Percentiles rank a stretch among this genome's conserved stretches.
Evolutionary conservation across 2,113 vertebrate genomes (phyloP).

Genomic region (Albula goreensis): DNA sequence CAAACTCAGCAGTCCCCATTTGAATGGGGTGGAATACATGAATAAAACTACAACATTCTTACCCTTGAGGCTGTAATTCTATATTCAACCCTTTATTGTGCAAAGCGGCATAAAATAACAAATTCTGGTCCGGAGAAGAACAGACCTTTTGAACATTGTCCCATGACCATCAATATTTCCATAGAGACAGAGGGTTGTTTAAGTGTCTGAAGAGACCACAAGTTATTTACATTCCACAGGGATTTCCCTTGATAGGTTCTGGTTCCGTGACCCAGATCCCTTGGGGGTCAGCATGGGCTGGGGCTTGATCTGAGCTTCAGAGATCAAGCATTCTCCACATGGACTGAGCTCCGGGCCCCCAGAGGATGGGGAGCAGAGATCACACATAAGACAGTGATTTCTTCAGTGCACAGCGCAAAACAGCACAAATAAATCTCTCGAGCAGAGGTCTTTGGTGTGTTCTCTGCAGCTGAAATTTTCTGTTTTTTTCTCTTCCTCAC

Average conservation of each 20-base stretch:
- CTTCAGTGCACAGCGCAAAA: background rate
- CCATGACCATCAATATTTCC: slow-evolving; percentile 20
- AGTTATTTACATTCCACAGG: slow-evolving; percentile 2
- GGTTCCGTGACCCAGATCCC: slow-evolving; percentile 13
- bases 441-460: background rate
- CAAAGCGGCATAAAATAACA: slow-evolving; percentile 16
- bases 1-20: slow-evolving; percentile 16
- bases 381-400: background rate
- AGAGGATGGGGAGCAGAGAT: background rate
- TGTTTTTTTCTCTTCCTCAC: background rate
- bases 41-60: slow-evolving; percentile 20
- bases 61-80: slow-evolving; percentile 28
- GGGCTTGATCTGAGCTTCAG: background rate
- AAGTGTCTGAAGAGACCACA: slow-evolving; percentile 16
- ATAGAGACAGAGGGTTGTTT: slow-evolving; percentile 28
- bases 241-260: slow-evolving; percentile 12
- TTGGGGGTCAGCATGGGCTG: background rate
- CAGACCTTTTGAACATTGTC: background rate
- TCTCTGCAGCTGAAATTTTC: background rate
- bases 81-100: slow-evolving; percentile 34
- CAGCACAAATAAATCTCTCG: background rate
- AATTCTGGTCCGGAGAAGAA: slow-evolving; percentile 2
- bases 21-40: slow-evolving; percentile 28
- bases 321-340: background rate
- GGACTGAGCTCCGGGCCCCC: background rate